phyloP scores from a whole-genome alignment of 2,797 vertebrate genomes.

The Thaleichthys pacificus region DNA sequence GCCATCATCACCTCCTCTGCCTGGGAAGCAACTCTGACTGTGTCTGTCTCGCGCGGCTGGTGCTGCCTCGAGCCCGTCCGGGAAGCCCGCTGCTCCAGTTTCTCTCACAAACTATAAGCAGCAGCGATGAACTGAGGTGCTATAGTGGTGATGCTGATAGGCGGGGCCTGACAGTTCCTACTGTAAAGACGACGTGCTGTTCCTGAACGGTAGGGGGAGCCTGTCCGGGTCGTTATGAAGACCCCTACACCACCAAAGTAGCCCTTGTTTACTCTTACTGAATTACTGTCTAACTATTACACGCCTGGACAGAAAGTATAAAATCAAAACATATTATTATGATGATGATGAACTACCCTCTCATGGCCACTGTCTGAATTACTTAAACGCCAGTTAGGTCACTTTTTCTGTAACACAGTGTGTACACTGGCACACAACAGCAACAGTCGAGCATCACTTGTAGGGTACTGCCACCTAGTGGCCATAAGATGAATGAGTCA shows the following conservation, averaged over 20 bases:
- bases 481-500: neutral
- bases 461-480: neutral
- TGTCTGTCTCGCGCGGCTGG: neutral
- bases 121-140: neutral
- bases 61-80: too few species aligned
- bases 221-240: neutral
- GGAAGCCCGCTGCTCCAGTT: too few species aligned
- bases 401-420: too few species aligned
- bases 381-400: too few species aligned
- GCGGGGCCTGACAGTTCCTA: neutral
- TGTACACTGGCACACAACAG: too few species aligned
- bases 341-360: too few species aligned
- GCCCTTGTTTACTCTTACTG: neutral
- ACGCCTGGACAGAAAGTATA: too few species aligned
- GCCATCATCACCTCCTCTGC: conserved; percentile 71
- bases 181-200: neutral
- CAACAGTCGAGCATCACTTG: neutral
- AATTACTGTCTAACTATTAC: neutral
- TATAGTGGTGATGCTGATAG: neutral
- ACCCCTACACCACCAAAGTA: neutral
- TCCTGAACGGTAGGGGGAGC: neutral
- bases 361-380: too few species aligned
- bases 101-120: too few species aligned
- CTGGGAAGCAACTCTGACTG: neutral
- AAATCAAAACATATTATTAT: too few species aligned